Conservation (phyloP, 2,888 invertebrate species). For the Nomada goodeniana region DNA sequence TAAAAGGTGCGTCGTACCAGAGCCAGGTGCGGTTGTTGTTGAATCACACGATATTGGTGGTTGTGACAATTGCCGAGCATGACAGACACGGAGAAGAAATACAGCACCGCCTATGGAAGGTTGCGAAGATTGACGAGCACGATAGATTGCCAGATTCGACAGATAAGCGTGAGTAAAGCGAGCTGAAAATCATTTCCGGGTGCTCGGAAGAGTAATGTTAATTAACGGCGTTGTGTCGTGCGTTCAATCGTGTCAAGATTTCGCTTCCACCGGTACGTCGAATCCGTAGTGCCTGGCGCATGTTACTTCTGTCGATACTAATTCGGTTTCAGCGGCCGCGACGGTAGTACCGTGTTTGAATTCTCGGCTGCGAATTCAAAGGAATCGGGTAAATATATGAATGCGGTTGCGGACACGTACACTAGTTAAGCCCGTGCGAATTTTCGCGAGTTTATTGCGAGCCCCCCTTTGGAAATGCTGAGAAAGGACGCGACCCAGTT, state of each 20-base stretch:
- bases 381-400: constrained; percentile 35
- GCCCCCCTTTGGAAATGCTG: constrained; percentile 18
- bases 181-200: too few species aligned
- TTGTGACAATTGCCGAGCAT: constrained; percentile 58
- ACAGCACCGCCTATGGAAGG: constrained; percentile 89
- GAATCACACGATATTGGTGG: constrained; percentile 2
- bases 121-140: constrained; percentile 88
- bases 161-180: constrained; percentile 88
- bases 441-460: constrained; percentile 57
- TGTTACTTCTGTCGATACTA: constrained; percentile 10
- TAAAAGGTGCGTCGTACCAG: background rate
- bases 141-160: constrained; percentile 87
- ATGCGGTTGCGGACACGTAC: constrained; percentile 29
- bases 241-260: background rate
- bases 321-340: constrained; percentile 1
- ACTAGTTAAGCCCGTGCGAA: constrained; percentile 42
- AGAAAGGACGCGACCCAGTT: constrained; percentile 70
- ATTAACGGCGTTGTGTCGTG: background rate
- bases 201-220: background rate
- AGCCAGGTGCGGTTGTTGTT: background rate
- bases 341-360: constrained; percentile 3
- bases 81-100: constrained; percentile 84
- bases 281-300: background rate
- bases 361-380: constrained; percentile 21
- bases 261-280: background rate